Evolutionary conservation across 2,113 vertebrate species (phyloP), one percentile per base, ranked within the genome.

Genomic region (Pseudopipra pipra): DNA sequence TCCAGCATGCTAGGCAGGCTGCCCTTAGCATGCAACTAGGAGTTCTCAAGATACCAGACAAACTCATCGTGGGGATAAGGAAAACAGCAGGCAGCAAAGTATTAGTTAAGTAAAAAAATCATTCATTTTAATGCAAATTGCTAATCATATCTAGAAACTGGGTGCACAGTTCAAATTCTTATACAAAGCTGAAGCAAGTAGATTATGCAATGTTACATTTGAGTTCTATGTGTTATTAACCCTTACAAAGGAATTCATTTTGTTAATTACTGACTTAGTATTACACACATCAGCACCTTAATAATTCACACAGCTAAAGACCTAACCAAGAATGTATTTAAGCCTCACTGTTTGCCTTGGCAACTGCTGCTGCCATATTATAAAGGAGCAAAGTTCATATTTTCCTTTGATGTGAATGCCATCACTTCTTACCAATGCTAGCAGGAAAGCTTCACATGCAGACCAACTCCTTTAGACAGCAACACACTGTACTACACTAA

Each of bases 381-480:
- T 15, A 79, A 74, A 89, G n/a, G 10, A 91, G 66, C 58, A 93
- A 94, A 92, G 76, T 61, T 91, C 76, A 22, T 3, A 5, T 31
- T 66, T 85, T 73, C 46, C 85, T 97, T 93, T 93, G 66, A 95
- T 78, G 74, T n/a, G 41, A 87, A 61, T 20, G 49, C 74, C 74
- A 49, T 65, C 56, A 14, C 62, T 71, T 85, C 59, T 65, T 73
- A 85, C 43, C 49, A 51, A 4, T 31, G 52, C 44, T 31, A 65
- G 56, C 24, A 83, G 65, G 10, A 84, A 63, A 94, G 56, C 70
- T 70, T 81, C 54, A 71, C 23, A 43, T 7, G 30, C 59, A 77
- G 73, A 85, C 44, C 17, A 44, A 33, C 8, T 89, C 52, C 27
- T 85, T n/a, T 47, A 80, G 41, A 46, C 31, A 82, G 79, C 37